Percentiles rank a stretch among this genome's conserved stretches.
Evolutionary conservation across 2,888 invertebrate genomes (phyloP).

Genomic region (Lamellibrachia satsuma): DNA sequence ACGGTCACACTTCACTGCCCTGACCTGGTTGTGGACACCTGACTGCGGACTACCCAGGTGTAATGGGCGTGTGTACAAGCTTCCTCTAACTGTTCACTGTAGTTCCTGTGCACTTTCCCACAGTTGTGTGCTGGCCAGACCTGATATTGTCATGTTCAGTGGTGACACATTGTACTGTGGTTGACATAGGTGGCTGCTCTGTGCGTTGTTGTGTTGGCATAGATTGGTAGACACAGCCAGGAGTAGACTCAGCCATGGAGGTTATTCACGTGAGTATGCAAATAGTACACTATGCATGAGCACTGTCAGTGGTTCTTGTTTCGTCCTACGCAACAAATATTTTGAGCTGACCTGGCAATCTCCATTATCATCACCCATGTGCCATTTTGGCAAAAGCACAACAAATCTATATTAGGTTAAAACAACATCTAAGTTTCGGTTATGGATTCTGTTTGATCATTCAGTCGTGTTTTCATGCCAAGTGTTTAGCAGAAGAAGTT

Average conservation of each 20-base stretch:
- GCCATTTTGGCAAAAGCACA: not conserved
- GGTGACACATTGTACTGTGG: not conserved
- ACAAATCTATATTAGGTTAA: not conserved
- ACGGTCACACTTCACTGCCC: not conserved
- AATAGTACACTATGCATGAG: not conserved
- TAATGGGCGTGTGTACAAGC: slow-evolving; percentile 6
- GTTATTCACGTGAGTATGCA: not conserved
- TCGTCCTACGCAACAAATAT: not conserved
- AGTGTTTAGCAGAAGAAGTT: not conserved
- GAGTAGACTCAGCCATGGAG: not conserved
- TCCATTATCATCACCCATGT: not conserved
- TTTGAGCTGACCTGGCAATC: not conserved
- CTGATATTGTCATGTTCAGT: not conserved
- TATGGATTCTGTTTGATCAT: not conserved
- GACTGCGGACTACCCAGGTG: not conserved
- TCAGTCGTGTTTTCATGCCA: not conserved
- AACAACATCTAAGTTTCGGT: too few species aligned
- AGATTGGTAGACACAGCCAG: not conserved
- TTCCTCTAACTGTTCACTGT: not conserved
- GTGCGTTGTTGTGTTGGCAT: not conserved
- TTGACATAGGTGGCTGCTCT: not conserved
- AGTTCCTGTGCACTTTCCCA: not conserved
- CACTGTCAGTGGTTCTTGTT: not conserved
- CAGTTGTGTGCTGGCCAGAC: not conserved
- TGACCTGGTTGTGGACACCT: slow-evolving; percentile 13